Percentiles rank a stretch among this genome's conserved stretches.
These are phyloP conservation scores for Willowsia nigromaculata DNA, from an alignment of 2,888 invertebrate species.

Conservation along the genomic window DNA sequence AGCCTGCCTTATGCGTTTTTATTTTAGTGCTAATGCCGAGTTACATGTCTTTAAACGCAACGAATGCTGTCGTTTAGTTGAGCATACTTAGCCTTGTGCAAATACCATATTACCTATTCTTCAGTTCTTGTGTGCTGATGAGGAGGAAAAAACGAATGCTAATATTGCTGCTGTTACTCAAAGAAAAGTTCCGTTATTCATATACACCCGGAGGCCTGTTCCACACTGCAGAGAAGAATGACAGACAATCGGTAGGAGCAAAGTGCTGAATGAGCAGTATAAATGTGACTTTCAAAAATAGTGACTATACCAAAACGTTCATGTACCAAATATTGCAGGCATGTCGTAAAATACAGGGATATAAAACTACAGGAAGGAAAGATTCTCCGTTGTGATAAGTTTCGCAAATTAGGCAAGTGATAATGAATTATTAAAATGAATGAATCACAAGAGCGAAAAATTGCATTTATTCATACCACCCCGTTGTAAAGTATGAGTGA, in stretches of 20 bases:
- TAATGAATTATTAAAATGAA: slow-evolving; percentile 57
- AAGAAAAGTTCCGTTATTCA: slow-evolving; percentile 67
- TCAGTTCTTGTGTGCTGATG: slow-evolving; percentile 9
- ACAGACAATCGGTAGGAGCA: slow-evolving; percentile 47
- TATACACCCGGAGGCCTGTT: slow-evolving; percentile 72
- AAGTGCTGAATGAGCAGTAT: background rate
- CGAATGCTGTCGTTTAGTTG: background rate
- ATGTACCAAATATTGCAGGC: background rate
- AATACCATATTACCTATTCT: background rate
- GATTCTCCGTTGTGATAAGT: slow-evolving; percentile 19
- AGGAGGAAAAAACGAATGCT: slow-evolving; percentile 51
- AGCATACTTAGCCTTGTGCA: background rate
- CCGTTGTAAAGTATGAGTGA: too few relatives aligned
- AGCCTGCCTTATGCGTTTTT: background rate
- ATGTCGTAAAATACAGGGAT: slow-evolving; percentile 3
- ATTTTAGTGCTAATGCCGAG: background rate
- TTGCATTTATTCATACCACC: background rate
- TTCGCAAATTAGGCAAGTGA: slow-evolving; percentile 48
- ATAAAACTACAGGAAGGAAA: slow-evolving; percentile 49
- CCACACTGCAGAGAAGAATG: slow-evolving; percentile 54
- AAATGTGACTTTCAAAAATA: slow-evolving; percentile 36
- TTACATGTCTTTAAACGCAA: background rate
- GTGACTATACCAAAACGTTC: background rate
- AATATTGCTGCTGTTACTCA: slow-evolving; percentile 35
- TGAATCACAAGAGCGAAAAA: background rate